A percentile compares a stretch with the other conserved stretches of the same genome.
Conservation (phyloP, 2,888 invertebrate species). For the Drosophila paracracens region DNA sequence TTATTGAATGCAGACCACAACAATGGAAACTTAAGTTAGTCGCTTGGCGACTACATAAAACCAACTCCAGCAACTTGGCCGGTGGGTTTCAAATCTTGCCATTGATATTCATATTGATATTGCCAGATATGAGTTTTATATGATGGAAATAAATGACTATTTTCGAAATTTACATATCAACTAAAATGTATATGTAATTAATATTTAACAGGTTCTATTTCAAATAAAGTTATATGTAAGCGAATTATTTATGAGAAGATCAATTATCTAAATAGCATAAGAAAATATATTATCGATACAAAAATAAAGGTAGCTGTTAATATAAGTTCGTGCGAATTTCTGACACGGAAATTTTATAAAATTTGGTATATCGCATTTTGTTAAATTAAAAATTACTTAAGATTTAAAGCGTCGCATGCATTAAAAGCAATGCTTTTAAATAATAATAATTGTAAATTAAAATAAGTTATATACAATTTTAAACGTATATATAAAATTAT, state of each 20-base stretch:
- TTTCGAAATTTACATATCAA: not conserved
- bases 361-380: too few species aligned
- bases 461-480: not conserved
- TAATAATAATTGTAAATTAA: not conserved
- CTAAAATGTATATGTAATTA: not conserved
- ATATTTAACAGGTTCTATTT: not conserved
- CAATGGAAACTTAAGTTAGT: constrained; percentile 25
- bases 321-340: too few species aligned
- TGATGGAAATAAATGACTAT: not conserved
- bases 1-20: constrained; percentile 29
- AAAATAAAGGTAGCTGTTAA: not conserved
- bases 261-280: not conserved
- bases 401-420: not conserved
- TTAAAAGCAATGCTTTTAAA: not conserved
- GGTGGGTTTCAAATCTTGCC: not conserved
- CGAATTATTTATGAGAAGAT: not conserved
- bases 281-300: not conserved
- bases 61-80: not conserved
- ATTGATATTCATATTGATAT: not conserved
- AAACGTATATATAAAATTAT: not conserved
- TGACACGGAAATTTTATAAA: too few species aligned
- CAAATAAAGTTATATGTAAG: not conserved
- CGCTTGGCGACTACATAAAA: constrained; percentile 25
- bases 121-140: not conserved
- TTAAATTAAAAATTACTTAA: not conserved